Conservation (phyloP, 2,113 vertebrate genomes). For the Picathartes gymnocephalus region DNA sequence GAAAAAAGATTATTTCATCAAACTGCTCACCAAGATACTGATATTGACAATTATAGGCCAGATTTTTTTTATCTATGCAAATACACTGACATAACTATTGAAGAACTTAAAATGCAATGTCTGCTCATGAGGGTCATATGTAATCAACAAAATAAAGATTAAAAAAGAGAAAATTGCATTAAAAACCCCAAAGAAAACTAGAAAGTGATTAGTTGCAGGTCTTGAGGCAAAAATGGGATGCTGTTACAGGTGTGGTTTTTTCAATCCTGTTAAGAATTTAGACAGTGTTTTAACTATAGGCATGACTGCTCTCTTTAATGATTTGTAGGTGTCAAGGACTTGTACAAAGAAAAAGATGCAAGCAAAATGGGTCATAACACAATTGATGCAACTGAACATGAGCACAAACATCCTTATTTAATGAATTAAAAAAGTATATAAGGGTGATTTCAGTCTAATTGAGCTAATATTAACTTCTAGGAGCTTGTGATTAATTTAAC, state of each 20-base stretch:
- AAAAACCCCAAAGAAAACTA: background rate
- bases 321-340: background rate
- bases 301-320: background rate
- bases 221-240: background rate
- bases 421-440: background rate
- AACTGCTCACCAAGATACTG: background rate
- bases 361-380: background rate
- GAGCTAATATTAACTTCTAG: background rate
- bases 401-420: background rate
- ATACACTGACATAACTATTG: background rate
- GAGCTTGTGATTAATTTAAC: background rate
- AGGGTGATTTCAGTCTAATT: background rate
- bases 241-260: background rate
- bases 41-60: background rate
- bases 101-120: background rate
- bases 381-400: background rate
- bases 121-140: background rate
- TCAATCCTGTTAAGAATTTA: background rate
- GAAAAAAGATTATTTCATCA: background rate
- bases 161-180: background rate
- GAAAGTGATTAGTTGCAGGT: background rate
- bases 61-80: background rate
- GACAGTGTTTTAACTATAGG: background rate
- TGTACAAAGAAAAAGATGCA: background rate
- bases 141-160: background rate